A percentile compares a stretch with the other conserved stretches of the same genome.
Conservation (phyloP, 2,113 vertebrate genomes). For the Aramus guarauna region DNA sequence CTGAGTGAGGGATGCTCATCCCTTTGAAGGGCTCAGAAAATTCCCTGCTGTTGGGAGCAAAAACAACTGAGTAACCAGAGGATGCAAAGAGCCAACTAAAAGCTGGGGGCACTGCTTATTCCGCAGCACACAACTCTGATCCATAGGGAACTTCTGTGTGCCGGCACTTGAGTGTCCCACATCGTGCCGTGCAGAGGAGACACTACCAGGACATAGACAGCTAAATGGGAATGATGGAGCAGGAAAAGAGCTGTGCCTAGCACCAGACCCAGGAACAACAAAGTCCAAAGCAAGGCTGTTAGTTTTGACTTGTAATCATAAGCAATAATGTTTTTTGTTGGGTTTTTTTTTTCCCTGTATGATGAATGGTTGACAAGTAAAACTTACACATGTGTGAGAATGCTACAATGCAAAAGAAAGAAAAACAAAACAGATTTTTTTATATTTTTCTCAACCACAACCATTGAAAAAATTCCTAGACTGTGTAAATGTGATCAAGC, state of each 20-base stretch:
- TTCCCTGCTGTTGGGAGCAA: neutral
- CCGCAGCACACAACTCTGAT: neutral
- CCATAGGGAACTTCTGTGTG: neutral
- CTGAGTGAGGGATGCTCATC: neutral
- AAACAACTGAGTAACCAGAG: neutral
- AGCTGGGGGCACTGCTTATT: neutral
- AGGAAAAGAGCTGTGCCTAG: neutral
- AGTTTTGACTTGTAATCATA: neutral
- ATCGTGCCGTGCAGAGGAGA: neutral
- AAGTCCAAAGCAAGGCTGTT: neutral
- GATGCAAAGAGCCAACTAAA: neutral
- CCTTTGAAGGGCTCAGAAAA: neutral
- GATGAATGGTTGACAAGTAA: neutral
- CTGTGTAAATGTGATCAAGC: neutral
- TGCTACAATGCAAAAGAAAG: neutral
- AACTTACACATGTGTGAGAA: neutral
- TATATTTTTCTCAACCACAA: neutral
- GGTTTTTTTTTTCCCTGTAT: too few species aligned
- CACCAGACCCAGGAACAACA: neutral
- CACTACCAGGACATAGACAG: fast-evolving
- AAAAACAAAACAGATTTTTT: neutral
- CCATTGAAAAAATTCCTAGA: neutral
- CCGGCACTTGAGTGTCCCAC: fast-evolving
- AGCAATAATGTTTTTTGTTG: neutral
- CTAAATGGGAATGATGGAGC: neutral